Evolutionary conservation across 2,797 vertebrate genomes (phyloP).

Genomic region (Artibeus jamaicensis): DNA sequence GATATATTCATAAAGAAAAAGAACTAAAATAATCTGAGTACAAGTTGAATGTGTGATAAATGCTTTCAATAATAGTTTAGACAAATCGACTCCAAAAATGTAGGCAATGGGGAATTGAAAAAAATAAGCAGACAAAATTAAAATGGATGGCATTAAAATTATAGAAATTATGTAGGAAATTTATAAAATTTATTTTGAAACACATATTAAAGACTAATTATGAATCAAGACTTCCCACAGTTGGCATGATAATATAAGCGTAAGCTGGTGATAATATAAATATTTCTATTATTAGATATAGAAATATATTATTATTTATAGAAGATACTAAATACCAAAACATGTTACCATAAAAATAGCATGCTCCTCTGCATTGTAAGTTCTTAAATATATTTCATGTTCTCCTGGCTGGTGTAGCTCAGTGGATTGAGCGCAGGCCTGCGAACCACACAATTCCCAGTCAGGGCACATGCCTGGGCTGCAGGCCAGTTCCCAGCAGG

Average conservation of each 20-base stretch:
- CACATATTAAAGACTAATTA: background rate
- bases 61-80: background rate
- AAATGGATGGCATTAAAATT: background rate
- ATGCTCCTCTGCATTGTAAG: background rate
- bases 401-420: too few species aligned
- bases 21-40: background rate
- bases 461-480: too few species aligned
- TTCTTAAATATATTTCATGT: background rate
- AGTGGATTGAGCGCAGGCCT: too few species aligned
- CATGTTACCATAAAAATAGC: background rate
- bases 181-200: slow-evolving; percentile 9
- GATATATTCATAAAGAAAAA: background rate
- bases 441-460: too few species aligned
- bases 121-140: background rate
- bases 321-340: background rate
- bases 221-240: background rate
- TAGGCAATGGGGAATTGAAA: background rate
- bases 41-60: background rate
- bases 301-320: background rate
- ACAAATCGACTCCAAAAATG: background rate
- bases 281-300: background rate
- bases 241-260: background rate
- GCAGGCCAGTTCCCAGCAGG: too few species aligned
- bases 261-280: background rate
- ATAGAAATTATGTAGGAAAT: background rate